A percentile compares a stretch with the other conserved stretches of the same genome.
phyloP scores from a whole-genome alignment of 2,113 vertebrate genomes.

The Salminus brasiliensis region DNA sequence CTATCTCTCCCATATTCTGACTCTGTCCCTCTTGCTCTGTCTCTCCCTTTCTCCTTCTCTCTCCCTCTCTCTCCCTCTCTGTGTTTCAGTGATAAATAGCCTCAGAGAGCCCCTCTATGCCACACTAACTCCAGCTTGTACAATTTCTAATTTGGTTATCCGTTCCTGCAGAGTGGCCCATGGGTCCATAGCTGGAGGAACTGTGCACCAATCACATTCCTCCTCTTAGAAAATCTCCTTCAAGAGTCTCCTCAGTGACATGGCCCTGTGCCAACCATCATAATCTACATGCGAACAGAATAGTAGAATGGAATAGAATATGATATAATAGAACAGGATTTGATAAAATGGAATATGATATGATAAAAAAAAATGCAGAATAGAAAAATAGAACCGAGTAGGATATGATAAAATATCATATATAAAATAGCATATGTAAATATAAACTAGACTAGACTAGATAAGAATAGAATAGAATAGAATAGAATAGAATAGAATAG shows the following conservation, averaged over 20 bases:
- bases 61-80: neutral
- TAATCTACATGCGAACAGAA: neutral
- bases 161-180: neutral
- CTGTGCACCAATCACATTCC: neutral
- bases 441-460: too few species aligned
- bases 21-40: neutral
- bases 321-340: neutral
- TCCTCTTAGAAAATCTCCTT: conserved; percentile 7
- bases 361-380: neutral
- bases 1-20: neutral
- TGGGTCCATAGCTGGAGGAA: neutral
- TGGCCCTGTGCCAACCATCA: neutral
- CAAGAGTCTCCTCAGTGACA: conserved; percentile 1
- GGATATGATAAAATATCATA: too few species aligned
- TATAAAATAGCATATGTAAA: too few species aligned
- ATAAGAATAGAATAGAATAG: too few species aligned
- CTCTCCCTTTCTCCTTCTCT: conserved; percentile 7
- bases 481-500: too few species aligned
- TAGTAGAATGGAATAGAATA: neutral
- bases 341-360: neutral
- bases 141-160: conserved; percentile 21
- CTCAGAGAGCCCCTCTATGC: neutral
- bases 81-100: conserved; percentile 13
- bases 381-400: neutral
- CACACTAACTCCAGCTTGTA: conserved; percentile 22